Percentiles rank a stretch among this genome's conserved stretches.
These are phyloP conservation scores for Paracentrotus lividus DNA, from an alignment of 53 echinoderm and acorn worm genomes.

Conservation along the genomic window DNA sequence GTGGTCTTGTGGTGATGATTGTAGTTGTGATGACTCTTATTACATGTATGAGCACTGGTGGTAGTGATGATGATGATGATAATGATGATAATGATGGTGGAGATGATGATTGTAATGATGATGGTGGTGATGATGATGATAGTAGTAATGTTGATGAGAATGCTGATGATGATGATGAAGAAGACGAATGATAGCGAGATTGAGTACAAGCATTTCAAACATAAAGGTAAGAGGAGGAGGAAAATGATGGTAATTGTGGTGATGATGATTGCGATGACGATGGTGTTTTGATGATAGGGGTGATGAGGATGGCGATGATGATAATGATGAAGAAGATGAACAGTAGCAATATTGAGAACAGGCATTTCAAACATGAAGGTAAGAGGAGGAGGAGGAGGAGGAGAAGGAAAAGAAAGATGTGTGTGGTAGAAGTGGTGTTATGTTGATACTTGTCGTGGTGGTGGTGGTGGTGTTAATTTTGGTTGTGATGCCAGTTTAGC, in stretches of 20 bases:
- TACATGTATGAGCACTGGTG: not conserved
- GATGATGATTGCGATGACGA: not conserved
- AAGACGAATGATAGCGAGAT: conserved; percentile 87
- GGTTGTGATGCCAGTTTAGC: too few relatives aligned
- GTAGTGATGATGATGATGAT: not conserved
- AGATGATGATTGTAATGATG: conserved; percentile 1
- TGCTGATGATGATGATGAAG: not conserved
- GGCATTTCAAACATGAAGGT: too few relatives aligned
- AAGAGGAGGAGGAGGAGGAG: not conserved
- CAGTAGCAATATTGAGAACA: not conserved
- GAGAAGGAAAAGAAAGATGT: not conserved
- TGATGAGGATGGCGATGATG: not conserved
- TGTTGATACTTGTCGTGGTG: not conserved
- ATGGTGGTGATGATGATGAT: not conserved
- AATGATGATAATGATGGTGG: not conserved
- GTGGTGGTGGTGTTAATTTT: too few relatives aligned
- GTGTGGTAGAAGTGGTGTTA: not conserved
- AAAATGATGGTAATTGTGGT: not conserved
- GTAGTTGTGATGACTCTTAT: not conserved
- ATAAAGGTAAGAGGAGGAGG: conserved; percentile 75
- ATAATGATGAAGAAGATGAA: not conserved
- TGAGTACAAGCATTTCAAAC: conserved; percentile 93
- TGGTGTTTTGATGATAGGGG: not conserved
- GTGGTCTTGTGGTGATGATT: not conserved
- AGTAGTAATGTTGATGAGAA: not conserved